A percentile compares a stretch with the other conserved stretches of the same genome.
Conservation (phyloP, 2,797 vertebrate genomes). For the Acrossocheilus wenchowensis region DNA sequence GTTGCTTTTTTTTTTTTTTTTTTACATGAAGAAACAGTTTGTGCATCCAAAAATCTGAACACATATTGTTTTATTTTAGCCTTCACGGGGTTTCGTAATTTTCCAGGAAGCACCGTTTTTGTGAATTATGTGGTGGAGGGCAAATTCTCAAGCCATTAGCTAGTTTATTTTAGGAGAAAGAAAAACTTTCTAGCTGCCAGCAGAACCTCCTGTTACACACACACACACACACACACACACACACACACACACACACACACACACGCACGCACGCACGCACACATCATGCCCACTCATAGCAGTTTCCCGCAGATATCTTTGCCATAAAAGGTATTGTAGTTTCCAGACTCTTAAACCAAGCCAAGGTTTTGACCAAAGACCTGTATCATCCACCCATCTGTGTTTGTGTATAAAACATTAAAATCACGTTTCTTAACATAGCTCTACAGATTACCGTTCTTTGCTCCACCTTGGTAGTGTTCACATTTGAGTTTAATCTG, state of each 20-base stretch:
- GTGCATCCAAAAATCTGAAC: constrained; percentile 14
- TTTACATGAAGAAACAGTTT: constrained; percentile 25
- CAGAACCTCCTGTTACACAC: constrained; percentile 60
- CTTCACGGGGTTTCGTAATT: neutral
- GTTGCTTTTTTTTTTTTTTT: neutral
- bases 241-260: constrained; percentile 5
- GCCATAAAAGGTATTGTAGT: constrained; percentile 80
- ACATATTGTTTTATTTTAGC: constrained; percentile 49
- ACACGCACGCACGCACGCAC: constrained; percentile 6
- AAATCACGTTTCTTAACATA: neutral
- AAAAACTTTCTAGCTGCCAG: constrained; percentile 71
- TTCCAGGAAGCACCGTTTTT: constrained; percentile 56
- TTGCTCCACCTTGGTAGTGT: neutral
- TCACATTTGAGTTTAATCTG: constrained; percentile 27
- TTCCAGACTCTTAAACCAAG: constrained; percentile 65
- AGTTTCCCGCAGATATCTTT: constrained; percentile 69
- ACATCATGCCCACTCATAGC: constrained; percentile 65
- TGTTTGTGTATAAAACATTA: neutral
- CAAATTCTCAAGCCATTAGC: constrained; percentile 71
- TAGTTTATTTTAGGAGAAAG: constrained; percentile 75
- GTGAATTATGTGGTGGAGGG: constrained; percentile 66
- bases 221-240: constrained; percentile 22
- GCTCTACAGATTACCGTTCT: neutral
- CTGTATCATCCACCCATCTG: constrained; percentile 29
- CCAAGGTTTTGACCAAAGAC: constrained; percentile 50